These are phyloP conservation scores for Amblyraja radiata DNA, from an alignment of 2,797 vertebrate species.

Conservation along the genomic window DNA sequence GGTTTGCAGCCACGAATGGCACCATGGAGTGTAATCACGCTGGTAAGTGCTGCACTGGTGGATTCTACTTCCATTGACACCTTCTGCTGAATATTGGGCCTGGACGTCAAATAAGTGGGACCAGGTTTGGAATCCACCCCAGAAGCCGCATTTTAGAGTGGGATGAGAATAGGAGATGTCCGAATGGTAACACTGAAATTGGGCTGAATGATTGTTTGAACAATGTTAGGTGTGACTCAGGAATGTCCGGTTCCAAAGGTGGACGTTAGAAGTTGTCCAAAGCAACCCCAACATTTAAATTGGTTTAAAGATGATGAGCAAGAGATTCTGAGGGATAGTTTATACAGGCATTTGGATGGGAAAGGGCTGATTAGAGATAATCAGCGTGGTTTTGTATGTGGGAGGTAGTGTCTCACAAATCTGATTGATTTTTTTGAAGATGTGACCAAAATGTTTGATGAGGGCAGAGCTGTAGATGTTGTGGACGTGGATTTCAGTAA, in stretches of 20 bases:
- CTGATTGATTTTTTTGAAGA: no score
- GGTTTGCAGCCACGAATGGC: conserved; percentile 70
- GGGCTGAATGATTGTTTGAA: background rate
- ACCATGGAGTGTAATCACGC: conserved; percentile 85
- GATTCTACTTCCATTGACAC: background rate
- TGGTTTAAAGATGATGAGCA: background rate
- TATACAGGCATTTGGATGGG: no score
- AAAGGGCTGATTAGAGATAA: no score
- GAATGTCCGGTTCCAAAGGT: background rate
- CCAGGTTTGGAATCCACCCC: background rate
- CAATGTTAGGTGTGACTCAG: background rate
- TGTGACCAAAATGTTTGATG: no score
- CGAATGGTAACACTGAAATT: background rate
- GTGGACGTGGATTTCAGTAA: no score
- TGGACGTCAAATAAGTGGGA: background rate
- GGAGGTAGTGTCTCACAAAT: no score
- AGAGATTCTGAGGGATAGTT: no score
- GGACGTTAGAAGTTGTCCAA: background rate
- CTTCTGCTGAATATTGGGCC: background rate
- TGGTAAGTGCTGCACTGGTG: conserved; percentile 64
- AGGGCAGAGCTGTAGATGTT: no score
- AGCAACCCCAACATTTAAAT: background rate
- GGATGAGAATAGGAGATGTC: background rate
- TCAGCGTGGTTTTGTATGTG: no score
- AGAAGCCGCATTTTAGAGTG: background rate